phyloP scores from a whole-genome alignment of 2,888 invertebrate genomes.

The Synergus umbraculus region DNA sequence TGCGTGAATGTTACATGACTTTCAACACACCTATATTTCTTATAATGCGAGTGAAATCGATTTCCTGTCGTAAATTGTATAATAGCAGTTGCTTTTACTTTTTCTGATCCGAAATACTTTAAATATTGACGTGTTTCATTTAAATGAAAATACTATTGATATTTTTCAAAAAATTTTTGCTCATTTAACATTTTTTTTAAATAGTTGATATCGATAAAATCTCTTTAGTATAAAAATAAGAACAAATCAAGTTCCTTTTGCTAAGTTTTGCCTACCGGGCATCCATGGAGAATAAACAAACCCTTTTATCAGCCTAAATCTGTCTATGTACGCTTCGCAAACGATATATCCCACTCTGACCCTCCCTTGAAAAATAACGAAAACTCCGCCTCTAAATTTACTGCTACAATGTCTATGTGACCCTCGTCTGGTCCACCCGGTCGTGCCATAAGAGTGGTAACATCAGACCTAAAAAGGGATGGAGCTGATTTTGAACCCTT shows the following conservation, averaged over 20 bases:
- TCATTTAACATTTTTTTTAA: too few relatives aligned
- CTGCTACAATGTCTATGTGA: constrained; percentile 16
- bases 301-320: constrained; percentile 1
- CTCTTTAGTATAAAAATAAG: not conserved
- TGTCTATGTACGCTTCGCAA: not conserved
- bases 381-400: constrained; percentile 22
- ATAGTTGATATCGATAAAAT: too few relatives aligned
- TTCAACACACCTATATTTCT: constrained; percentile 18
- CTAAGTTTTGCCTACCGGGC: not conserved
- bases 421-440: constrained; percentile 12
- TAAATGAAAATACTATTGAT: not conserved
- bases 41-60: constrained; percentile 16
- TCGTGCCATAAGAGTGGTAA: not conserved
- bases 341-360: constrained; percentile 23
- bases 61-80: constrained; percentile 12
- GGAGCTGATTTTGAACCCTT: constrained; percentile 32
- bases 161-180: too few relatives aligned
- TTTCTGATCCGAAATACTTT: not conserved
- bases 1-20: constrained; percentile 18
- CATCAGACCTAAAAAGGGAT: constrained; percentile 12
- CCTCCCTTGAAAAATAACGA: constrained; percentile 11
- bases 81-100: not conserved
- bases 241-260: not conserved
- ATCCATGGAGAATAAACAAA: not conserved
- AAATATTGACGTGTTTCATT: not conserved